Percentiles rank a stretch among this genome's conserved stretches.
Evolutionary conservation across 2,797 vertebrate species (phyloP).

Genomic region (Coracias cyanogaster): DNA sequence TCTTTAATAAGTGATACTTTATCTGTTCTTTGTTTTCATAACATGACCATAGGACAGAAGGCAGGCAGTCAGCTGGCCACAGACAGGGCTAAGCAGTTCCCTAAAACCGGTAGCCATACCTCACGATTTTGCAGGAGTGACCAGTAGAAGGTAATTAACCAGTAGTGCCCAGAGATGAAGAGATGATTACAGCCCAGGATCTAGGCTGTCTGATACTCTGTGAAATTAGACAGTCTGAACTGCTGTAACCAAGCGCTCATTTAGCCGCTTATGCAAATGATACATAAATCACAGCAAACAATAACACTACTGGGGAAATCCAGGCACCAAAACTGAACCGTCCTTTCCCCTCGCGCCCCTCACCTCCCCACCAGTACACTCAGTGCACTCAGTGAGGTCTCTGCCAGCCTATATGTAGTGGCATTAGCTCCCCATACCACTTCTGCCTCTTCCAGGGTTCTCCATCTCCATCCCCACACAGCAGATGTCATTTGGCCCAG

Average conservation of each 20-base stretch:
- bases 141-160: background rate
- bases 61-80: background rate
- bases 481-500: background rate
- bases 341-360: background rate
- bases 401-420: background rate
- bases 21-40: background rate
- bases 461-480: background rate
- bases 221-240: background rate
- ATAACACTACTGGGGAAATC: background rate
- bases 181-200: background rate
- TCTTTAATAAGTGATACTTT: background rate
- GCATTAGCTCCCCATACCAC: rapidly evolving
- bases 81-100: background rate
- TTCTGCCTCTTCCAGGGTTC: background rate
- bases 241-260: background rate
- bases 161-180: background rate
- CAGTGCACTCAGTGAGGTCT: background rate
- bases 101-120: background rate
- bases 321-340: background rate
- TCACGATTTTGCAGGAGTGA: background rate
- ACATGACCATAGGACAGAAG: background rate
- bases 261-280: background rate
- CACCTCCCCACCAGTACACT: background rate
- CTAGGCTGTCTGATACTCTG: background rate
- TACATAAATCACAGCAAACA: conserved; percentile 8